A percentile compares a stretch with the other conserved stretches of the same genome.
phyloP scores from a whole-genome alignment of 2,113 vertebrate genomes.

The Thalassoma bifasciatum region DNA sequence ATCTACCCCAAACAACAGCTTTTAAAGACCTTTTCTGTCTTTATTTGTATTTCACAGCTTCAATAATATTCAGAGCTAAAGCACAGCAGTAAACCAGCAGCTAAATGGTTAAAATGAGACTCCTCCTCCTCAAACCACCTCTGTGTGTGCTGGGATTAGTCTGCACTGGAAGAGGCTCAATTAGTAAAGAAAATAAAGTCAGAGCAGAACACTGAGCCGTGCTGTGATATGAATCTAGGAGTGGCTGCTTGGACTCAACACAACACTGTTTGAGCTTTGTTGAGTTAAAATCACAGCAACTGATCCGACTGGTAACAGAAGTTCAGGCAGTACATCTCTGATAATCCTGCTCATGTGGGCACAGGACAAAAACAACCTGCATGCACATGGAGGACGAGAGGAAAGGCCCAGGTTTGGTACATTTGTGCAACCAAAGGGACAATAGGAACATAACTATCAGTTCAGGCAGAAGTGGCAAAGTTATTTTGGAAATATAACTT shows the following conservation, averaged over 20 bases:
- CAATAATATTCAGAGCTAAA: constrained; percentile 13
- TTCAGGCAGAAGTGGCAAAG: no score
- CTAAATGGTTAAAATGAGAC: constrained; percentile 17
- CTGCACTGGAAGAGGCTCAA: constrained; percentile 11
- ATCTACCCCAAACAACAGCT: background rate
- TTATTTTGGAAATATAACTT: no score
- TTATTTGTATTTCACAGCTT: background rate
- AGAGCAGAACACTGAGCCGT: background rate
- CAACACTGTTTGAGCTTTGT: constrained; percentile 31
- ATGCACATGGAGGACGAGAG: background rate
- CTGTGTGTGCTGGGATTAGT: constrained; percentile 8
- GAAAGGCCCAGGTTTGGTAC: background rate
- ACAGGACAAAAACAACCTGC: constrained; percentile 23
- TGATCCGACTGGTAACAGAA: constrained; percentile 49
- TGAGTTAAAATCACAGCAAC: constrained; percentile 42
- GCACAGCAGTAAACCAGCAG: background rate
- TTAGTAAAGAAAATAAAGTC: constrained; percentile 42
- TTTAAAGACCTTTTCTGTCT: background rate
- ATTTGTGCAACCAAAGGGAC: background rate
- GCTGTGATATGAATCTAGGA: constrained; percentile 44
- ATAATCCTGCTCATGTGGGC: constrained; percentile 12
- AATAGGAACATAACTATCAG: no score
- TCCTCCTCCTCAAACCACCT: background rate
- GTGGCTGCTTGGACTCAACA: constrained; percentile 13
- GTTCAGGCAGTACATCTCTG: constrained; percentile 10